Conservation (phyloP, 2,797 vertebrate genomes). For the Phoxinus dragarum region DNA sequence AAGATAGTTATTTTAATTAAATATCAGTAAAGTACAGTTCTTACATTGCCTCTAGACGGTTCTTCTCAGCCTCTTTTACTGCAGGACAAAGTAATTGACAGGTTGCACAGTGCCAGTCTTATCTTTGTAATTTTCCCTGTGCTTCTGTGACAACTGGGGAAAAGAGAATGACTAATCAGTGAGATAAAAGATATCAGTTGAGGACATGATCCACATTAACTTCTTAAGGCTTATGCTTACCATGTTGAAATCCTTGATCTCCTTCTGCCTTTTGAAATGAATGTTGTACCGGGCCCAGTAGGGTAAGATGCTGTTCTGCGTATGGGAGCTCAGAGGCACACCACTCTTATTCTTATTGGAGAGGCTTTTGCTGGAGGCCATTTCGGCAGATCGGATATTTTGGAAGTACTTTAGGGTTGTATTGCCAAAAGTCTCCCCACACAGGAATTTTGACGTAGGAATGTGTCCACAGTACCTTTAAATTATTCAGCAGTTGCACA, state of each 20-base stretch:
- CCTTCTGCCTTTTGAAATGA: conserved; percentile 62
- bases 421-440: conserved; percentile 67
- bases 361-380: conserved; percentile 57
- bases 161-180: conserved; percentile 25
- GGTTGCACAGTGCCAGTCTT: conserved; percentile 62
- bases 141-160: conserved; percentile 71
- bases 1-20: neutral
- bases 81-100: conserved; percentile 73
- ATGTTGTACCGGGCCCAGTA: conserved; percentile 65
- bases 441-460: conserved; percentile 60
- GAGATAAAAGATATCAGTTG: neutral
- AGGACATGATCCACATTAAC: neutral
- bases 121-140: conserved; percentile 73
- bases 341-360: conserved; percentile 58
- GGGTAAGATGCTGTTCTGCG: conserved; percentile 54
- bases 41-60: conserved; percentile 28
- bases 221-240: conserved; percentile 58
- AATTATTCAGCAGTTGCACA: neutral
- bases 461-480: conserved; percentile 71
- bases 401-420: conserved; percentile 70
- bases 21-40: neutral
- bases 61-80: conserved; percentile 22
- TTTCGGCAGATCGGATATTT: conserved; percentile 58
- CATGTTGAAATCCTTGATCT: conserved; percentile 72
- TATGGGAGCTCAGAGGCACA: conserved; percentile 48